These are phyloP conservation scores for Artemia sinica DNA, from an alignment of 2,888 invertebrate genomes.

Conservation along the genomic window DNA sequence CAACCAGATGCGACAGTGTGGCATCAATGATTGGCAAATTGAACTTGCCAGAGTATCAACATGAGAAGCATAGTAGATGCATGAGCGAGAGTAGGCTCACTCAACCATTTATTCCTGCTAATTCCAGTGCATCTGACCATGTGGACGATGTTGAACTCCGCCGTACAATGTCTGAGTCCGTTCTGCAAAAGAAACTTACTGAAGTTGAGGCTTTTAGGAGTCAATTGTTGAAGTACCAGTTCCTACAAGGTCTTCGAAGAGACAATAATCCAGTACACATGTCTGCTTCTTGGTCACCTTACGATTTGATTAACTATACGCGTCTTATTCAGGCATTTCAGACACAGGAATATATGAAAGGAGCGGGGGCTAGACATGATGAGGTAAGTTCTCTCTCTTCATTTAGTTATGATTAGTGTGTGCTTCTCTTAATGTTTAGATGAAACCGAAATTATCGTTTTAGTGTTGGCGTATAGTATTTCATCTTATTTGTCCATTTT, in stretches of 20 bases:
- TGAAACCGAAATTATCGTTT: too few relatives aligned
- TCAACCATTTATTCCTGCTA: slow-evolving; percentile 7
- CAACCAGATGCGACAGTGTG: slow-evolving; percentile 1
- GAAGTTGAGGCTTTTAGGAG: slow-evolving; percentile 26
- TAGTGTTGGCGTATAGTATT: too few relatives aligned
- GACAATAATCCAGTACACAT: not conserved
- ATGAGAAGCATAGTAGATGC: slow-evolving; percentile 17
- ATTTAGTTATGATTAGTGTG: too few relatives aligned
- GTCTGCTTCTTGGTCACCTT: slow-evolving; percentile 28
- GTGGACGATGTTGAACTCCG: not conserved
- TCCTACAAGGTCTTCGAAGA: slow-evolving; percentile 10
- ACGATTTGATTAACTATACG: slow-evolving; percentile 27
- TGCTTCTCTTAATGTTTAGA: too few relatives aligned
- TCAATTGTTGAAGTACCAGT: slow-evolving; percentile 21
- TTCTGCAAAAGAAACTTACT: slow-evolving; percentile 11
- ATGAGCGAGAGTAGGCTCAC: slow-evolving; percentile 19
- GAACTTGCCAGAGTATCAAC: not conserved
- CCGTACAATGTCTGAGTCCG: slow-evolving; percentile 16
- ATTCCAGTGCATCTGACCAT: not conserved
- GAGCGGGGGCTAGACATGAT: too few relatives aligned
- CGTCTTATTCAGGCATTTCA: slow-evolving; percentile 29
- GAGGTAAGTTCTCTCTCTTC: too few relatives aligned
- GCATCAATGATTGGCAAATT: not conserved
- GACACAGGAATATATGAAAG: slow-evolving; percentile 26
- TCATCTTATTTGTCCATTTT: too few relatives aligned